Conservation (phyloP, 2,888 invertebrate species). For the Myopa testacea region DNA sequence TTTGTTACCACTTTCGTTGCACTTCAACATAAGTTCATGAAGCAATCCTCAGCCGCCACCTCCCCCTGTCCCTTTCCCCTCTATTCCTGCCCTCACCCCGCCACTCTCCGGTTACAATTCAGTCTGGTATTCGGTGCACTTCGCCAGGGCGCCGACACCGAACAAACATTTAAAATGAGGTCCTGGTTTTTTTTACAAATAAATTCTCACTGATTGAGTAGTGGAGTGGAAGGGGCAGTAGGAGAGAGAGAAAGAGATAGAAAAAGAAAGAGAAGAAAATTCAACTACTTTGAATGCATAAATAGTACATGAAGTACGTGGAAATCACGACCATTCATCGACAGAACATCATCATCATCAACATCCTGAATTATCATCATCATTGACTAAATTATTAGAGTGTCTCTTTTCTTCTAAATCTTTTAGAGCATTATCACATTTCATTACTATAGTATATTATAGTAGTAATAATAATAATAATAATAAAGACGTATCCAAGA, state of each 20-base stretch:
- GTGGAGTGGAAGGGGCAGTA: neutral
- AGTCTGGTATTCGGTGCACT: conserved; percentile 6
- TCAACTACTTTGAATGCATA: neutral
- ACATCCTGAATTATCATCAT: neutral
- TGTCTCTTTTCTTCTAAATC: neutral
- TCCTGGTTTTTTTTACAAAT: too few relatives aligned
- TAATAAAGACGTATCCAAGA: neutral
- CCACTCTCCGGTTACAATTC: neutral
- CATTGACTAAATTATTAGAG: neutral
- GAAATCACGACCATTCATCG: neutral
- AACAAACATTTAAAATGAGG: too few relatives aligned
- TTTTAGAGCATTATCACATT: too few relatives aligned
- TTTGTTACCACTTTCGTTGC: conserved; percentile 38
- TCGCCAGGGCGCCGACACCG: neutral
- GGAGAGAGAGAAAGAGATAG: neutral
- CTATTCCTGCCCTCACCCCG: neutral
- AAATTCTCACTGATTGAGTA: conserved; percentile 17
- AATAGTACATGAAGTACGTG: neutral
- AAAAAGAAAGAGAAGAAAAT: neutral
- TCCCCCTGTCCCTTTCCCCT: neutral
- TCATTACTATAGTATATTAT: too few relatives aligned
- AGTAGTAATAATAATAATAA: too few relatives aligned
- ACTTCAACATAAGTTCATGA: conserved; percentile 22
- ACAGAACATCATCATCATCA: neutral
- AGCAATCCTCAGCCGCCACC: too few relatives aligned